These are phyloP conservation scores for Acrossocheilus fasciatus DNA, from an alignment of 2,797 vertebrate species.

Conservation along the genomic window DNA sequence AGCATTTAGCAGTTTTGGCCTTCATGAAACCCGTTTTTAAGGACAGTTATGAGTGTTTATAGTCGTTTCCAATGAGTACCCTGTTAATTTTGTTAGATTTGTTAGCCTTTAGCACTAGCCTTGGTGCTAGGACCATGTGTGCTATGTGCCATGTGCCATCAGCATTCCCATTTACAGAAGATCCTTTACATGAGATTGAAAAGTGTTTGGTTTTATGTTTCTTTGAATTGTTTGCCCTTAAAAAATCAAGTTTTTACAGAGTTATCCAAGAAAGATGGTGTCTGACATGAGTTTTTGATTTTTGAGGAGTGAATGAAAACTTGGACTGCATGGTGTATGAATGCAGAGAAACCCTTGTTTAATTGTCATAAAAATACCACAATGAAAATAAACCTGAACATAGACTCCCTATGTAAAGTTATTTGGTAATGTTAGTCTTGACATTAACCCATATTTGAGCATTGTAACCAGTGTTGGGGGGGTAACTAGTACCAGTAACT, in stretches of 20 bases:
- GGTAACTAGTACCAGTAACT: background rate
- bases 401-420: background rate
- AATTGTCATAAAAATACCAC: background rate
- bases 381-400: background rate
- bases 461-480: background rate
- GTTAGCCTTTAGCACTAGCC: constrained; percentile 3
- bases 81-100: background rate
- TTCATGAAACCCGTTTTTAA: background rate
- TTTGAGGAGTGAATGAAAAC: background rate
- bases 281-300: background rate
- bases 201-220: background rate
- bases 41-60: background rate
- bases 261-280: background rate
- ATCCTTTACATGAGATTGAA: background rate
- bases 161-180: background rate
- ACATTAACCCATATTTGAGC: background rate
- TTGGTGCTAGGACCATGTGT: constrained; percentile 8
- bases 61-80: too few relatives aligned
- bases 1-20: background rate
- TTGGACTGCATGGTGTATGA: too few relatives aligned
- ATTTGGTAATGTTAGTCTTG: too few relatives aligned
- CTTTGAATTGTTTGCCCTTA: background rate
- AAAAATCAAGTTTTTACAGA: background rate
- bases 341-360: background rate
- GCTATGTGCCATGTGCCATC: constrained; percentile 1